A percentile compares a stretch with the other conserved stretches of the same genome.
These are phyloP conservation scores for Nyctalus aviator DNA, from an alignment of 2,797 vertebrate genomes.

Conservation along the genomic window DNA sequence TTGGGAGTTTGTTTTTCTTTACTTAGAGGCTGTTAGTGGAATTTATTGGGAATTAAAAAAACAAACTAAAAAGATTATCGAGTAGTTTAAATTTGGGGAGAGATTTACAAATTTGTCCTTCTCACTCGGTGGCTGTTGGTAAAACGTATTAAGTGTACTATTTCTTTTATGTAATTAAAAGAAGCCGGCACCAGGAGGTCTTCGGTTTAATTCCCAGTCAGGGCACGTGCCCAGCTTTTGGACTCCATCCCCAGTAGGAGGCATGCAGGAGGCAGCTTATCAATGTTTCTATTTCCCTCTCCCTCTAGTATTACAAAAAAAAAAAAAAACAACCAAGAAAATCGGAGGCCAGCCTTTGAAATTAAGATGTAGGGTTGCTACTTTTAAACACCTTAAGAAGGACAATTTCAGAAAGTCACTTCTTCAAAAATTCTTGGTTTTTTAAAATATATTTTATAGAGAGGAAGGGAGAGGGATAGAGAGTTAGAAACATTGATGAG, in stretches of 20 bases:
- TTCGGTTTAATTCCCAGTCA: too few species aligned
- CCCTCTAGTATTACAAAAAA: not conserved
- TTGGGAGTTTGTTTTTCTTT: constrained; percentile 6
- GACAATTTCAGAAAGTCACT: not conserved
- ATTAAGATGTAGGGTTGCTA: not conserved
- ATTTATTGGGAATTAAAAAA: constrained; percentile 21
- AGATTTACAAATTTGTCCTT: constrained; percentile 34
- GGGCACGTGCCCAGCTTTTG: too few species aligned
- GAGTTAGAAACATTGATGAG: too few species aligned
- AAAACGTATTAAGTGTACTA: not conserved
- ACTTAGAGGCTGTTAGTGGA: not conserved
- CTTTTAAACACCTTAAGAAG: not conserved
- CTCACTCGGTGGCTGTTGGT: not conserved
- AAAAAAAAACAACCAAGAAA: not conserved
- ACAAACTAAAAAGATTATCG: not conserved
- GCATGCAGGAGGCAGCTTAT: too few species aligned
- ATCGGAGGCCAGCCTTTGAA: constrained; percentile 18
- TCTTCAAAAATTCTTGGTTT: not conserved
- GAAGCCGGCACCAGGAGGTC: not conserved
- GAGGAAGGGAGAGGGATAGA: too few species aligned
- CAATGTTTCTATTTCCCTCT: too few species aligned
- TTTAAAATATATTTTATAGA: too few species aligned
- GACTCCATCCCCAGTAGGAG: too few species aligned
- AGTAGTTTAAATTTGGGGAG: not conserved
- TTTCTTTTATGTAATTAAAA: constrained; percentile 30